Evolutionary conservation across 2,797 vertebrate species (phyloP), one percentile per base, ranked within the genome.

Genomic region (Lophius americanus): DNA sequence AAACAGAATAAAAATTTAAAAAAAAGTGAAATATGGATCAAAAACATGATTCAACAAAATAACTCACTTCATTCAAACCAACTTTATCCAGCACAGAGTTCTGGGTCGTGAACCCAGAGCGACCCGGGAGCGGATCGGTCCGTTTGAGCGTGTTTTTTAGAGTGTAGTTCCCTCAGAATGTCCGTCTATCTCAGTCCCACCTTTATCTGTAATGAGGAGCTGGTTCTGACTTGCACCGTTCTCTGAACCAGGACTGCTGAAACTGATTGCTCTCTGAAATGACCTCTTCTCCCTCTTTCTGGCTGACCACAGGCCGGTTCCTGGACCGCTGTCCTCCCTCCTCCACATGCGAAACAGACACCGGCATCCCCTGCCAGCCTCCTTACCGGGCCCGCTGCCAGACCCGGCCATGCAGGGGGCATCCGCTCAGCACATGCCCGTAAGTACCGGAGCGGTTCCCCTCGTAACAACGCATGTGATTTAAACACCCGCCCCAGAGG

Each of bases 331-430:
- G 71, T 92, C 92, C 80, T 88, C 90, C 84, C 93, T 98, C 86
- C 93, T 97, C 82, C 96, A 98, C 92, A 96, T 99, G 87, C 95
- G 95, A 91, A 98, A 88, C 86, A 89, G 90, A 85, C 92, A 90
- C 73, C 87, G 86, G 68, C 90, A 91, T 51, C 88, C 92, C n/a
- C 85, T 91, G 56, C 74, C 92, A 81, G 97, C 97, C 87, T 99
- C 98, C 77, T 96, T 99, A 95, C 96, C 98, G 6, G 98, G 98
- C 86, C 96, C 96, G 43, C 94, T 99, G 83, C 97, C 97, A 70
- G 97, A 99, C 71, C 91, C 90, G 46, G 84, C 91, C 78, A 92
- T 93, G 87, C 92, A 92, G 76, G 92, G 91, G 62, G 87, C 91
- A 70, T 91, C 91, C 76, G 82, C 90, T 71, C 97, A 98, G 64